Conservation (phyloP, 2,797 vertebrate species). For the Phrynocephalus vlangalii region DNA sequence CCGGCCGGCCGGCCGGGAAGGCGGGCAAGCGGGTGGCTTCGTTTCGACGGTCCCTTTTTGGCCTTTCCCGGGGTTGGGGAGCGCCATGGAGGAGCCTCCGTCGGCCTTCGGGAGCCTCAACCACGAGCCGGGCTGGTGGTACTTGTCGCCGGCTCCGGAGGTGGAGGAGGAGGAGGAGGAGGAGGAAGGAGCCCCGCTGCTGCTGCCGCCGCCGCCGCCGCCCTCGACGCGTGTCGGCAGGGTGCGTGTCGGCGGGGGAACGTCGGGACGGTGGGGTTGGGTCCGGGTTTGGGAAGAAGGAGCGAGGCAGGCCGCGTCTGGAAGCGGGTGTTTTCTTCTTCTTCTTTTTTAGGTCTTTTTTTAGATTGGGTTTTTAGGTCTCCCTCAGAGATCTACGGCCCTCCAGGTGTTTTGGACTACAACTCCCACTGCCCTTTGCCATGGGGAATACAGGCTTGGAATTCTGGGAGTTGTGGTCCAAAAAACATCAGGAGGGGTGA, state of each 20-base stretch:
- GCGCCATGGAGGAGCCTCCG: conserved; percentile 10
- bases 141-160: conserved; percentile 21
- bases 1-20: not conserved
- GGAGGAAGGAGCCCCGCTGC: conserved; percentile 26
- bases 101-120: not conserved
- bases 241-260: conserved; percentile 10
- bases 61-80: accelerated
- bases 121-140: conserved; percentile 30
- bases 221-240: not conserved
- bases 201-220: not conserved
- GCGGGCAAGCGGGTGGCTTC: too few relatives aligned
- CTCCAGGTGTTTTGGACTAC: not conserved
- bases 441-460: too few relatives aligned
- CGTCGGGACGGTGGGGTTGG: not conserved
- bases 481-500: too few relatives aligned
- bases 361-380: too few relatives aligned
- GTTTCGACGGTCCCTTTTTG: not conserved
- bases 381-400: not conserved
- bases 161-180: not conserved
- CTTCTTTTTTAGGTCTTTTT: too few relatives aligned
- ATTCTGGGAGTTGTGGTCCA: too few relatives aligned
- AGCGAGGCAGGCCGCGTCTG: too few relatives aligned
- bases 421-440: not conserved
- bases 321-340: too few relatives aligned
- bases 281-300: not conserved